Evolutionary conservation across 2,797 vertebrate genomes (phyloP).

Genomic region (Calcarius lapponicus): DNA sequence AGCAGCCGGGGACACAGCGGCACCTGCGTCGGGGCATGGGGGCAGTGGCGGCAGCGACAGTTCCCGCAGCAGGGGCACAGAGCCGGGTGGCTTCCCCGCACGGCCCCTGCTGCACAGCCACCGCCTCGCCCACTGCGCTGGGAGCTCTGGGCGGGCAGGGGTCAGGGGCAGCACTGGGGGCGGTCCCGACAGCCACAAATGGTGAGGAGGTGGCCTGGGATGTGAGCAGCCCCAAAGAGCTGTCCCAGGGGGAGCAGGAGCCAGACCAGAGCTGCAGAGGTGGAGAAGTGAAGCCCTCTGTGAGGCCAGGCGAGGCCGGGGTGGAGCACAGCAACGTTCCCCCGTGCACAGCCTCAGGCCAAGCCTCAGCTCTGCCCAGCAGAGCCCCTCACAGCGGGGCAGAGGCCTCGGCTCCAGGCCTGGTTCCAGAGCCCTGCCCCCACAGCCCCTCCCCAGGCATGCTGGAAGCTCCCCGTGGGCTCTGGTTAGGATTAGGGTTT

Average conservation of each 20-base stretch:
- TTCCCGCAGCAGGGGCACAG: not conserved
- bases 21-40: too few species aligned
- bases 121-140: accelerated
- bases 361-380: not conserved
- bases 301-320: not conserved
- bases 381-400: not conserved
- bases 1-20: not conserved
- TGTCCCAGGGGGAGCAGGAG: accelerated
- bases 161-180: not conserved
- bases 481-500: too few species aligned
- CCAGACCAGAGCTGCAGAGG: not conserved
- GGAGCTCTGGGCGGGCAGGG: not conserved
- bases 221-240: not conserved
- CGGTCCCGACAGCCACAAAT: too few species aligned
- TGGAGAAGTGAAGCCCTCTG: not conserved
- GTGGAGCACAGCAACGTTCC: not conserved
- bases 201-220: not conserved
- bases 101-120: not conserved
- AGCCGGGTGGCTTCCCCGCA: not conserved
- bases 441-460: too few species aligned
- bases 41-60: accelerated
- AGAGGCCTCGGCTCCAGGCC: not conserved
- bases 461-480: not conserved
- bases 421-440: too few species aligned
- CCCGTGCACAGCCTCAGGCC: not conserved